Base-by-base conservation (phyloP, 2,113 vertebrate genomes). In the Columba livia region DNA sequence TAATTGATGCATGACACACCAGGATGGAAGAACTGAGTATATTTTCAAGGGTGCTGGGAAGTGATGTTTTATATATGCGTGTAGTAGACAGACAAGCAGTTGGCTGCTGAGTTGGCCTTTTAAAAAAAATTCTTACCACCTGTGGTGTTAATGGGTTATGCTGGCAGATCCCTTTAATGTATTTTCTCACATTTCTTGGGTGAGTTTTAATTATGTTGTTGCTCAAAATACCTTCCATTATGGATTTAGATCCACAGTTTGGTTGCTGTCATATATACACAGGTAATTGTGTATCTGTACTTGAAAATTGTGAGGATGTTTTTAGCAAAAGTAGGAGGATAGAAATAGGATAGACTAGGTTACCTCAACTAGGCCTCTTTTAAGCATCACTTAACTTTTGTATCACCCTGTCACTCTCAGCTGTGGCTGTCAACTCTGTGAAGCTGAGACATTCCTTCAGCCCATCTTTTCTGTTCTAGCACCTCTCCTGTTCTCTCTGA, bases 391-490 rank as follows among this genome's bases (percentile, higher is more conserved):
- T 75, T 92, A 62, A 16, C 85, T 97, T 84, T 77, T 26, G 8
- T 81, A 84, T 94, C 79, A 83, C 73, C 42, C 79, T 96, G 50
- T 96, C 82, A 65, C 40, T 96, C 19, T 93, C 70, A 93, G 88
- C 36, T 57, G 62, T 92, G 91, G 32, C 93, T 96, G 86, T 94
- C 80, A 71, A 15, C 64, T 85, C 71, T 1, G 3, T 79, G 83
- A 80, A 90, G 67, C 70, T 69, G 93, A 94, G 50, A 73, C 65
- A 85, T 96, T 95, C 78, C 91, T 94, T 96, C 80, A 85, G 81
- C 83, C 73, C 58, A 7, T 93, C 77, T 94, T 94, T 93, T 70
- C 79, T 97, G 28, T 74, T 65, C 83, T 84, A 61, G 51, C 58
- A 90, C 53, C 48, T 78, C 23, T 64, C 53, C 71, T n/a, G 80